Conservation (phyloP, 2,888 invertebrate genomes). For the Meta bourneti region DNA sequence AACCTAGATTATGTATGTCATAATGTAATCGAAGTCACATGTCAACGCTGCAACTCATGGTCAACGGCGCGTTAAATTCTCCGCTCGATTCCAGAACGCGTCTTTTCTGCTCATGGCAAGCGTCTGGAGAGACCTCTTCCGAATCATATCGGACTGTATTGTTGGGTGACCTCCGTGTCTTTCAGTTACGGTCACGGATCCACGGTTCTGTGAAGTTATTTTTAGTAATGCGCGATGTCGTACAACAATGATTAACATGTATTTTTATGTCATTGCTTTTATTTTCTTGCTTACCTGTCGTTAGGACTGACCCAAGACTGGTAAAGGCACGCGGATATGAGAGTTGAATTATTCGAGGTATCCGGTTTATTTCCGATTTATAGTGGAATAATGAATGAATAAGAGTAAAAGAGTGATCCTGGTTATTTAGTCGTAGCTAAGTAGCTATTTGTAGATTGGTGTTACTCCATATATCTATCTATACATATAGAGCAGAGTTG, state of each 20-base stretch:
- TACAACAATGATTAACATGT: conserved; percentile 47
- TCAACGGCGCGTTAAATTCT: conserved; percentile 24
- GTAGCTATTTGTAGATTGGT: background rate
- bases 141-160: background rate
- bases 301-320: background rate
- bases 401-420: background rate
- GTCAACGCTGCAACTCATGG: conserved; percentile 32
- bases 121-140: background rate
- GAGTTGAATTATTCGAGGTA: background rate
- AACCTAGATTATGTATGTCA: conserved; percentile 15
- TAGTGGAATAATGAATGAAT: background rate
- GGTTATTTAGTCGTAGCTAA: background rate
- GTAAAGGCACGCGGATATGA: background rate
- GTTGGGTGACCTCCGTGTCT: conserved; percentile 43
- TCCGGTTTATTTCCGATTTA: conserved; percentile 9
- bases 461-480: too few relatives aligned
- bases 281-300: background rate
- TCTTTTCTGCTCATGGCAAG: background rate
- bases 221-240: conserved; percentile 31
- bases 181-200: conserved; percentile 48
- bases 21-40: conserved; percentile 10
- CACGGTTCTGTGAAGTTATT: conserved; percentile 33
- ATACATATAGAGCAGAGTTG: too few relatives aligned
- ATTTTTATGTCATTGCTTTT: conserved; percentile 14
- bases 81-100: conserved; percentile 18